phyloP scores from a whole-genome alignment of 2,113 vertebrate genomes.

The Hoplias malabaricus region DNA sequence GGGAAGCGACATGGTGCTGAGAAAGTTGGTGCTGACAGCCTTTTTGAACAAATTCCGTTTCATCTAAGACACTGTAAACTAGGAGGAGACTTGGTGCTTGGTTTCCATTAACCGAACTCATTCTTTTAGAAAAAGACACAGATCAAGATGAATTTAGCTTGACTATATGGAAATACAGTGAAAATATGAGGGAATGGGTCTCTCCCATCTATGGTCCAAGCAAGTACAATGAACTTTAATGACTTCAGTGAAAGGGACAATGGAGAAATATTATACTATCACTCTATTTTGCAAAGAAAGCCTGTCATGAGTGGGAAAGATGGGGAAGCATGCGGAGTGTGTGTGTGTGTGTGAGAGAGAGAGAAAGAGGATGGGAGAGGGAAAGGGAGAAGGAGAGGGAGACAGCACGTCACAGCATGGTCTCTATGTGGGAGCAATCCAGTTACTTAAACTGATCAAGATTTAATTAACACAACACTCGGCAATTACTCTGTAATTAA shows the following conservation, averaged over 20 bases:
- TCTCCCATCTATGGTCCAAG: background rate
- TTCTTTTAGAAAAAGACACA: background rate
- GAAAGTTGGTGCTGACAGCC: constrained; percentile 57
- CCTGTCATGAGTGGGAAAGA: background rate
- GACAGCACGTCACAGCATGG: constrained; percentile 65
- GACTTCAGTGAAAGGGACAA: constrained; percentile 37
- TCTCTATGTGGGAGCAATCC: constrained; percentile 94
- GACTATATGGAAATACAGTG: background rate
- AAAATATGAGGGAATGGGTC: background rate
- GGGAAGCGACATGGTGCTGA: constrained; percentile 67
- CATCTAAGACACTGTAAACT: constrained; percentile 61
- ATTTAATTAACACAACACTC: constrained; percentile 98
- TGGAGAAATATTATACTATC: background rate
- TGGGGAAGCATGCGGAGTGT: background rate
- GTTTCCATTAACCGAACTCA: background rate
- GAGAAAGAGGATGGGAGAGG: constrained; percentile 31
- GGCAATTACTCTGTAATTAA: constrained; percentile 98
- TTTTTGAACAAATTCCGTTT: constrained; percentile 48
- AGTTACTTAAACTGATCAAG: constrained; percentile 98
- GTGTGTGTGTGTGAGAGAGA: background rate
- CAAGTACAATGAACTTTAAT: constrained; percentile 30
- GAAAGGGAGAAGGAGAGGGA: constrained; percentile 45
- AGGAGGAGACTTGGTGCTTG: constrained; percentile 8
- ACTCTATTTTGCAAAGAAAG: background rate
- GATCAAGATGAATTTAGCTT: background rate